These are phyloP conservation scores for Oryzias javanicus DNA, from an alignment of 2,113 vertebrate genomes.

Conservation along the genomic window DNA sequence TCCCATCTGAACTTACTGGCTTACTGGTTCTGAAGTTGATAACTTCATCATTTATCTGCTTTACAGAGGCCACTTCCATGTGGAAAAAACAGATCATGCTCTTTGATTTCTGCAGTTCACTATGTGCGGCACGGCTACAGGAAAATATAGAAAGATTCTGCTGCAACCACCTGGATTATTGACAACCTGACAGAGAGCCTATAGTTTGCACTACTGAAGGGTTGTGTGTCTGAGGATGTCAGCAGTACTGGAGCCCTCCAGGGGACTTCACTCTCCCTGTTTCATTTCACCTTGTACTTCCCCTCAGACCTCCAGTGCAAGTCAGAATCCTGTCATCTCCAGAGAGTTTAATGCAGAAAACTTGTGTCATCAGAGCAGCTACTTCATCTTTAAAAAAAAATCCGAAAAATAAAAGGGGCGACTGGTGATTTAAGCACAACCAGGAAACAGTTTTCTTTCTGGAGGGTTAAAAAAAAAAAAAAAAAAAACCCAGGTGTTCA, in stretches of 20 bases:
- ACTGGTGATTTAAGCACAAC: background rate
- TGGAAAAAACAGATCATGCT: background rate
- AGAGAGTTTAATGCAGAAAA: background rate
- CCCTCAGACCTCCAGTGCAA: background rate
- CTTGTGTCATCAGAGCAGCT: background rate
- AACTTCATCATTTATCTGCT: too few relatives aligned
- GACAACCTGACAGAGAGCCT: background rate
- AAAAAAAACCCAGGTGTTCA: background rate
- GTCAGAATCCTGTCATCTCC: background rate
- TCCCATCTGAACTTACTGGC: too few relatives aligned
- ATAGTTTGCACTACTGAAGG: background rate
- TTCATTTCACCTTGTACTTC: background rate
- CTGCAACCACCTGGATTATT: slow-evolving; percentile 1
- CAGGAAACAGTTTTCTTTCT: background rate
- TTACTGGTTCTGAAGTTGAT: too few relatives aligned
- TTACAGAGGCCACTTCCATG: background rate
- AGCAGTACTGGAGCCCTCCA: background rate
- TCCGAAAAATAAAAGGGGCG: background rate
- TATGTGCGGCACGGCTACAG: background rate
- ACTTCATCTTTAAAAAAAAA: background rate
- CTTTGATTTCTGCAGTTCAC: background rate
- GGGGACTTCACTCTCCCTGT: background rate
- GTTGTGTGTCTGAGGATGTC: background rate
- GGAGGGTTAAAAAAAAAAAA: background rate
- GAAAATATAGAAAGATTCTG: background rate